Percentiles rank a stretch among this genome's conserved stretches.
phyloP scores from a whole-genome alignment of 2,888 invertebrate genomes.

The Melipona bicolor region DNA sequence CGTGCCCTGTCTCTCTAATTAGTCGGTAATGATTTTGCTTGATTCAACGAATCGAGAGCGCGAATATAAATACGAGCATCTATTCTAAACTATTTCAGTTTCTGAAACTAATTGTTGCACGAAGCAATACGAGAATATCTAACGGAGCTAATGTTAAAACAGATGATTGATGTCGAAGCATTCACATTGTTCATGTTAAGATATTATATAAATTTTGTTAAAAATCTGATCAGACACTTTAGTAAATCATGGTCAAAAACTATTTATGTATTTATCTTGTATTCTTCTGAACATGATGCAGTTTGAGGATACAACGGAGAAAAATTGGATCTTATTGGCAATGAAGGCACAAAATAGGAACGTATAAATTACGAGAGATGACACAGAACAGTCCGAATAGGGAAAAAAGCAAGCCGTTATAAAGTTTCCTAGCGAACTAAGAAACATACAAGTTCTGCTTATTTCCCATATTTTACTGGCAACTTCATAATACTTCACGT shows the following conservation, averaged over 20 bases:
- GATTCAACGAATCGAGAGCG: background rate
- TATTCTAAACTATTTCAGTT: background rate
- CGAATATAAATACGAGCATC: background rate
- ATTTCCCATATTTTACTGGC: background rate
- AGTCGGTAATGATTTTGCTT: background rate
- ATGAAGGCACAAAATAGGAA: slow-evolving; percentile 19
- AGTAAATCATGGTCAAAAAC: background rate
- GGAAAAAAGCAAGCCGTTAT: background rate
- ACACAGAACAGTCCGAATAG: background rate
- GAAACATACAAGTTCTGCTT: background rate
- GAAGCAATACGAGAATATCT: background rate
- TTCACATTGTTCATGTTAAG: background rate
- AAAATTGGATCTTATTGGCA: background rate
- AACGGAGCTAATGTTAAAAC: background rate
- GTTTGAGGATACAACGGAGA: background rate
- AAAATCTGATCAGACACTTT: too few relatives aligned
- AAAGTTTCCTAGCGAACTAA: background rate
- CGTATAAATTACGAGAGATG: background rate
- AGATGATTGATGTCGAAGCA: background rate
- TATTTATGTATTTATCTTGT: background rate
- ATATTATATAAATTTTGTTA: too few relatives aligned
- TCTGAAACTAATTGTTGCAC: too few relatives aligned
- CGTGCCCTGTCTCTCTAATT: background rate
- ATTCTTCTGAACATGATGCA: background rate
- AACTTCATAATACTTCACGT: background rate